Conservation (phyloP, 2,113 vertebrate species). For the Plectropomus leopardus region DNA sequence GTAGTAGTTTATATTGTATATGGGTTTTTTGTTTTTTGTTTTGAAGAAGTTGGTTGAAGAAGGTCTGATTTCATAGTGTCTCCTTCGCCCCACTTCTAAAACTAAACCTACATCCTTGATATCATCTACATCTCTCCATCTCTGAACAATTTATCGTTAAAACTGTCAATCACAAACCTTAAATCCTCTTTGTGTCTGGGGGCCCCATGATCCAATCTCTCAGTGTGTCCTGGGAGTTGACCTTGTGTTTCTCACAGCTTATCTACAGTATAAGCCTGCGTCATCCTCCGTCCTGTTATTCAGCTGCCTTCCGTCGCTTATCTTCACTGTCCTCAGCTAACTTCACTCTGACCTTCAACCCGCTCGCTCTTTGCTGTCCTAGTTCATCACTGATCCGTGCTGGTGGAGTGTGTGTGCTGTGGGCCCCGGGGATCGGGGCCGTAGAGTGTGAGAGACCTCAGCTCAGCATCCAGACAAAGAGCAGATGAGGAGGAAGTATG, state of each 20-base stretch:
- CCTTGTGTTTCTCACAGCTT: conserved; percentile 47
- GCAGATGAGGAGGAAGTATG: conserved; percentile 11
- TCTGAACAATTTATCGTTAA: not conserved
- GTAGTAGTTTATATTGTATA: too few species aligned
- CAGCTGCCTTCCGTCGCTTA: conserved; percentile 15
- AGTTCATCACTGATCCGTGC: conserved; percentile 26
- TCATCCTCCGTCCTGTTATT: conserved; percentile 39
- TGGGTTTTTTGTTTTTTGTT: not conserved
- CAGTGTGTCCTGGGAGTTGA: conserved; percentile 16
- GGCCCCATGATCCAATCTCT: conserved; percentile 6
- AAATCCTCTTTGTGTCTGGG: conserved; percentile 11
- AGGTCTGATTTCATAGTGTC: not conserved
- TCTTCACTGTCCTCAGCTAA: conserved; percentile 49
- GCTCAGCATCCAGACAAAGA: not conserved
- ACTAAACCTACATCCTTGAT: not conserved
- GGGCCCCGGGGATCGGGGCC: conserved; percentile 16
- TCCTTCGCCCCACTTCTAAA: not conserved
- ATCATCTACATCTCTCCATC: not conserved
- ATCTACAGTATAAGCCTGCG: conserved; percentile 36
- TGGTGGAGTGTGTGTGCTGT: conserved; percentile 3
- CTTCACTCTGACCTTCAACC: conserved; percentile 39
- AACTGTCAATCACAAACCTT: not conserved
- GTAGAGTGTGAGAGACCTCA: not conserved
- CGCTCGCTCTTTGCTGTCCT: not conserved
- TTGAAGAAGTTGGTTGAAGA: not conserved